These are phyloP conservation scores for Pangasius krempfi DNA, from an alignment of 2,797 vertebrate genomes.

Conservation along the genomic window DNA sequence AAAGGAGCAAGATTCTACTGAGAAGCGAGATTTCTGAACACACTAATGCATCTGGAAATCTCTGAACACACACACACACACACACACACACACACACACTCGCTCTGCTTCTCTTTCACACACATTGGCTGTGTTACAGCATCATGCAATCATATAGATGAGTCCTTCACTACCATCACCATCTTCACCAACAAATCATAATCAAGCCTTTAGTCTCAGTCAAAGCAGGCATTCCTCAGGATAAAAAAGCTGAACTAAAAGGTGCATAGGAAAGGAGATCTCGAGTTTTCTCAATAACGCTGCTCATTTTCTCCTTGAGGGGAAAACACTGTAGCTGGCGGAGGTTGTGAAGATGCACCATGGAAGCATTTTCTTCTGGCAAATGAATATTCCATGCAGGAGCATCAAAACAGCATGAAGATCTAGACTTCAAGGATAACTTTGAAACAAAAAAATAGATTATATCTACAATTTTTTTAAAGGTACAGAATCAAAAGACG, in stretches of 20 bases:
- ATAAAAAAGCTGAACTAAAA: slow-evolving; percentile 2
- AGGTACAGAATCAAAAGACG: neutral
- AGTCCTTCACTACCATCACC: slow-evolving; percentile 17
- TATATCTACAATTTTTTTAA: neutral
- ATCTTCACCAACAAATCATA: slow-evolving; percentile 33
- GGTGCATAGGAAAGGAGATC: slow-evolving; percentile 1
- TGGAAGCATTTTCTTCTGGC: neutral
- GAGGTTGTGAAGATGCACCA: neutral
- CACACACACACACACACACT: neutral
- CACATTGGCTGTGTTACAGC: slow-evolving; percentile 4
- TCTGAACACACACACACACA: slow-evolving; percentile 5
- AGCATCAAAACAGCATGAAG: neutral
- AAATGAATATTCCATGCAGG: neutral
- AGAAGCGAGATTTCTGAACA: slow-evolving; percentile 4
- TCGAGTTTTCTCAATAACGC: neutral
- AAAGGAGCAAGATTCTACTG: slow-evolving; percentile 14
- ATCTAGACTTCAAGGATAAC: neutral
- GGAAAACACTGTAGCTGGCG: slow-evolving; percentile 1
- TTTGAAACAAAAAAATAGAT: too few species aligned
- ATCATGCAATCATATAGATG: slow-evolving; percentile 17
- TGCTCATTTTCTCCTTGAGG: neutral
- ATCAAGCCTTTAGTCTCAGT: slow-evolving; percentile 31
- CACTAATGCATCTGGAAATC: neutral
- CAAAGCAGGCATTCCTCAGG: slow-evolving; percentile 2
- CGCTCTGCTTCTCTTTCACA: slow-evolving; percentile 8